Conservation (phyloP, 2,888 invertebrate species). For the Patella pellucida region DNA sequence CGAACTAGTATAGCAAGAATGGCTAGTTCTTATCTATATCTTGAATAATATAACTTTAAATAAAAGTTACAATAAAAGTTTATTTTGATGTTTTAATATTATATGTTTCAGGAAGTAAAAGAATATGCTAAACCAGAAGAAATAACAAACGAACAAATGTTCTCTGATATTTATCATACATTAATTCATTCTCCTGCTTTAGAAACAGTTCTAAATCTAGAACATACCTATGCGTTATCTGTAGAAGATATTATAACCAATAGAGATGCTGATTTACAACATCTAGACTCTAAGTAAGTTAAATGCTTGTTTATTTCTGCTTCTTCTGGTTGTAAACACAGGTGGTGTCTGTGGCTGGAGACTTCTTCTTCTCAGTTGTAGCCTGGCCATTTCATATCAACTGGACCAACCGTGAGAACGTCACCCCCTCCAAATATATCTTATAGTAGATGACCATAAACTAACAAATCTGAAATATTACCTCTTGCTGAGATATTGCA, state of each 20-base stretch:
- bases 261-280: conserved; percentile 64
- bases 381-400: background rate
- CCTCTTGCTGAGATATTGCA: too few relatives aligned
- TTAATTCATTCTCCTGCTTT: conserved; percentile 88
- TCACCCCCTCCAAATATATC: too few relatives aligned
- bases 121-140: conserved; percentile 81
- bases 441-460: too few relatives aligned
- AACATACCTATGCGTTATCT: conserved; percentile 87
- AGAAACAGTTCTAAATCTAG: conserved; percentile 88
- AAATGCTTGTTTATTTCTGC: background rate
- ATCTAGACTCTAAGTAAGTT: conserved; percentile 73
- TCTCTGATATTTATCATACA: conserved; percentile 87
- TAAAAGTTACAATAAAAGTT: too few relatives aligned
- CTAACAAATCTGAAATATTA: too few relatives aligned
- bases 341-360: background rate
- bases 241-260: conserved; percentile 83
- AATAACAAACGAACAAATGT: conserved; percentile 80
- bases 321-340: background rate
- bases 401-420: too few relatives aligned
- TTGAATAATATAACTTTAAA: too few relatives aligned
- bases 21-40: too few relatives aligned
- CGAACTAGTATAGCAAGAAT: too few relatives aligned
- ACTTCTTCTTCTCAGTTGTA: background rate
- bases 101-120: conserved; percentile 78
- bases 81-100: background rate